phyloP scores from a whole-genome alignment of 2,888 invertebrate genomes.

The Tetragonula carbonaria region DNA sequence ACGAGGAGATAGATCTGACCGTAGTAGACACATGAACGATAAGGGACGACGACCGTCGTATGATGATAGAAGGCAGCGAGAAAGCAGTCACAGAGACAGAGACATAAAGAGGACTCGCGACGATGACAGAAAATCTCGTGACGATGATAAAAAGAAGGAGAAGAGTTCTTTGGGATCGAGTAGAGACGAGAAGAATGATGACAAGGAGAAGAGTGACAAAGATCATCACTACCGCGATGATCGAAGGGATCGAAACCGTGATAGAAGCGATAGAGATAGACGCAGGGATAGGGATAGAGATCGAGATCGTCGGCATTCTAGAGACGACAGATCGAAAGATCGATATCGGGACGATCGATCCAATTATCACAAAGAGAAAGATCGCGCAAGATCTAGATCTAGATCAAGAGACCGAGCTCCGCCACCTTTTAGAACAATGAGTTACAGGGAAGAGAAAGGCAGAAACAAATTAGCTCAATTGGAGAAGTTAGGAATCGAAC shows the following conservation, averaged over 20 bases:
- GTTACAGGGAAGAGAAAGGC: slow-evolving; percentile 83
- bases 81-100: slow-evolving; percentile 74
- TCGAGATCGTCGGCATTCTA: slow-evolving; percentile 78
- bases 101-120: slow-evolving; percentile 76
- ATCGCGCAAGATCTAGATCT: slow-evolving; percentile 79
- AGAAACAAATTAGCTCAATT: slow-evolving; percentile 84
- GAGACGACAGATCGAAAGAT: slow-evolving; percentile 79
- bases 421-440: slow-evolving; percentile 75
- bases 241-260: slow-evolving; percentile 73
- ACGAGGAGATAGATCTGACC: slow-evolving; percentile 71
- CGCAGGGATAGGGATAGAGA: slow-evolving; percentile 66
- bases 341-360: slow-evolving; percentile 79
- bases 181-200: slow-evolving; percentile 75
- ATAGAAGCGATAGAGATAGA: slow-evolving; percentile 69
- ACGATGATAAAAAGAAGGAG: slow-evolving; percentile 77
- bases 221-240: slow-evolving; percentile 80
- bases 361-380: slow-evolving; percentile 80
- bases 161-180: slow-evolving; percentile 69
- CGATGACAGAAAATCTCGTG: slow-evolving; percentile 75
- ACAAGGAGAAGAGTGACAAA: slow-evolving; percentile 74
- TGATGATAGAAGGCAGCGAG: slow-evolving; percentile 76
- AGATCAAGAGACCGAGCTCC: slow-evolving; percentile 79
- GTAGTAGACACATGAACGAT: slow-evolving; percentile 73
- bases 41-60: slow-evolving; percentile 75
- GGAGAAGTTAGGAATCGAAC: slow-evolving; percentile 84